Evolutionary conservation across 2,888 invertebrate species (phyloP).

Genomic region (Lepidonotus clava): DNA sequence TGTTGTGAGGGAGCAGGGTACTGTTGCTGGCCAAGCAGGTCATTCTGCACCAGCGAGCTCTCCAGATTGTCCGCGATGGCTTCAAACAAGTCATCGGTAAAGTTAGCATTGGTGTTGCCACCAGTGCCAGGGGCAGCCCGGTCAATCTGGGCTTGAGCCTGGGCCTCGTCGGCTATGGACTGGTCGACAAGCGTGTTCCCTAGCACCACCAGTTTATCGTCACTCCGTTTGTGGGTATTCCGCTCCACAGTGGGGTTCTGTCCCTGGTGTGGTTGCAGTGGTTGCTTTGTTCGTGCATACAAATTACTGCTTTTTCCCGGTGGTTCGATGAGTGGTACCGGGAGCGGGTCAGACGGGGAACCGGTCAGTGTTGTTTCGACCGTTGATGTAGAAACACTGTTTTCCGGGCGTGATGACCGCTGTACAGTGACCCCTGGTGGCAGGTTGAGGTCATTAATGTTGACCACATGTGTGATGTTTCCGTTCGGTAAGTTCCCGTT

Average conservation of each 20-base stretch:
- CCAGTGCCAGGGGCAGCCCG: slow-evolving; percentile 59
- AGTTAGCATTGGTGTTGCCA: slow-evolving; percentile 55
- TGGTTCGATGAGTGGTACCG: slow-evolving; percentile 53
- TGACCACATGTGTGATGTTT: neutral
- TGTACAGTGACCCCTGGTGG: neutral
- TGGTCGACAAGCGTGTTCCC: slow-evolving; percentile 79
- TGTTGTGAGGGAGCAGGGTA: slow-evolving; percentile 80
- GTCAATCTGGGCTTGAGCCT: neutral
- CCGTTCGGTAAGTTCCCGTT: neutral
- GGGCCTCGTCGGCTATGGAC: slow-evolving; percentile 58
- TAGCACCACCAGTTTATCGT: slow-evolving; percentile 82
- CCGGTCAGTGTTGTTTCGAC: slow-evolving; percentile 84
- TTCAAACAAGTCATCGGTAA: slow-evolving; percentile 72
- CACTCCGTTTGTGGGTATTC: slow-evolving; percentile 84
- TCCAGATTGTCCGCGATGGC: slow-evolving; percentile 75
- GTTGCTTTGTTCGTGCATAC: slow-evolving; percentile 69
- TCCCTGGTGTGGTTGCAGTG: slow-evolving; percentile 90
- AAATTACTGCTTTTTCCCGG: slow-evolving; percentile 72
- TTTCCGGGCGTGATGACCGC: slow-evolving; percentile 62
- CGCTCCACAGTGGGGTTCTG: slow-evolving; percentile 90
- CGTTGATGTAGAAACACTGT: slow-evolving; percentile 82
- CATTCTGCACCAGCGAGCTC: slow-evolving; percentile 81
- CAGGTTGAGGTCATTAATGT: slow-evolving; percentile 32
- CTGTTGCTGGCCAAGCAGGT: slow-evolving; percentile 78
- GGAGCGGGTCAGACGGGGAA: slow-evolving; percentile 81